Percentiles rank a stretch among this genome's conserved stretches.
Evolutionary conservation across 2,113 vertebrate genomes (phyloP).

Genomic region (Saimiri boliviensis): DNA sequence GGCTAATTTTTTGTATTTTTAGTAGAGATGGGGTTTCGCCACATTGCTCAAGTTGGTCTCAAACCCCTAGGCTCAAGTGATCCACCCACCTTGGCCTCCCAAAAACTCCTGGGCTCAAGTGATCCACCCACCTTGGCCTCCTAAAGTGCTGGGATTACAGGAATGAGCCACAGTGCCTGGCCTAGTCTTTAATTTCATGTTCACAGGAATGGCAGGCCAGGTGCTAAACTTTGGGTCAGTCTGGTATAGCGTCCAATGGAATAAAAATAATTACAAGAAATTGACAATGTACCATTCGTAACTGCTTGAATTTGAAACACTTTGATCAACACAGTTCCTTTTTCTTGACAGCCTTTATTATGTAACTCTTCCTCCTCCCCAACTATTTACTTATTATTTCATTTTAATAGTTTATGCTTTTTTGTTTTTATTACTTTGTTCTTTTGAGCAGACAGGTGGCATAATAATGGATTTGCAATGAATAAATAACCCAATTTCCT

Average conservation of each 20-base stretch:
- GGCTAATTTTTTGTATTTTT: too few relatives aligned
- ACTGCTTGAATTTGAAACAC: conserved; percentile 44
- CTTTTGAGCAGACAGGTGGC: neutral
- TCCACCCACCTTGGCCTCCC: too few relatives aligned
- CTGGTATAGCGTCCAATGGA: neutral
- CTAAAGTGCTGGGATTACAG: too few relatives aligned
- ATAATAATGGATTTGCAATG: conserved; percentile 36
- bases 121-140: too few relatives aligned
- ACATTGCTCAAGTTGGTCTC: too few relatives aligned
- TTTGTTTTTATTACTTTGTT: conserved; percentile 27
- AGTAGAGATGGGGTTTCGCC: too few relatives aligned
- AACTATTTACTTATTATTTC: conserved; percentile 27
- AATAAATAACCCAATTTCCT: conserved; percentile 34
- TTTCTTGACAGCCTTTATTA: neutral
- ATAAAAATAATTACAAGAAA: conserved; percentile 10
- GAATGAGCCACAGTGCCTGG: too few relatives aligned
- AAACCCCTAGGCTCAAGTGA: too few relatives aligned
- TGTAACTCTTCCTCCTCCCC: neutral
- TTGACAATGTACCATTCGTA: neutral
- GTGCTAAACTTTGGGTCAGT: neutral
- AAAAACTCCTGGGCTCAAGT: too few relatives aligned
- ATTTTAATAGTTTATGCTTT: neutral
- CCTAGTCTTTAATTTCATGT: neutral
- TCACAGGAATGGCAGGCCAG: neutral
- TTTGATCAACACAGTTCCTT: neutral